Base-by-base conservation (phyloP, 2,888 invertebrate genomes). In the Brenthis hecate region DNA sequence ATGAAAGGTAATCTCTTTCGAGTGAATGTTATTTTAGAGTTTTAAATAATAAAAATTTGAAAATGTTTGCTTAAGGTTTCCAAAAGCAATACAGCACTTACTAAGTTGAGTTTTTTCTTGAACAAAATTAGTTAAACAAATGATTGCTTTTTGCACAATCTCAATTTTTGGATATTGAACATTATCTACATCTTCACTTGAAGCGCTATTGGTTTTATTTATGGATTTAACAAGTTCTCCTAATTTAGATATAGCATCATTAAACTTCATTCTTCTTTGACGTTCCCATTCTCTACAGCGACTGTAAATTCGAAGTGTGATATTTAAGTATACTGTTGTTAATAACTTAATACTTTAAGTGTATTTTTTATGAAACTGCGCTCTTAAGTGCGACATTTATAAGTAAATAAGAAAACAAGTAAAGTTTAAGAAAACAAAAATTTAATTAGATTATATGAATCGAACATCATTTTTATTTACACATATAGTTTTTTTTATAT, bases 241-340 rank as follows among this genome's bases (percentile, higher is more conserved):
- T 13, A 92, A 81, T 77, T 86, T 87, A 14, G 78, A 73, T 62
- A 92, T 84, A 13, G 92, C 91, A 70, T 91, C 90, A 77, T 95
- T 95, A 80, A 96, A 93, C 82, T 95, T 94, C 76, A 94, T 94
- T 78, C 96, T 91, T 79, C 96, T 91, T 79, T 94, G 94, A 78
- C 95, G 93, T 87, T 96, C 96, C 96, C 95, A 96, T 89, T 94
- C 94, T 79, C 94, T 93, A 74, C 94, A 94, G 79, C 94, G 94
- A 81, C 95, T 95, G 79, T 65, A 88, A 86, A 28, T 3, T 48
- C 5, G 5, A 11, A 16, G 3, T 0, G 11, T 28, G 28, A 11
- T 62, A 65, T n/a, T 65, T 56, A 50, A 14, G 2, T 36, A 1
- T 6, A 51, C 5, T 36, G 6, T 16, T 14, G 6, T 51, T 60